Evolutionary conservation across 2,888 invertebrate genomes (phyloP).

Genomic region (Choreutis nemorana): DNA sequence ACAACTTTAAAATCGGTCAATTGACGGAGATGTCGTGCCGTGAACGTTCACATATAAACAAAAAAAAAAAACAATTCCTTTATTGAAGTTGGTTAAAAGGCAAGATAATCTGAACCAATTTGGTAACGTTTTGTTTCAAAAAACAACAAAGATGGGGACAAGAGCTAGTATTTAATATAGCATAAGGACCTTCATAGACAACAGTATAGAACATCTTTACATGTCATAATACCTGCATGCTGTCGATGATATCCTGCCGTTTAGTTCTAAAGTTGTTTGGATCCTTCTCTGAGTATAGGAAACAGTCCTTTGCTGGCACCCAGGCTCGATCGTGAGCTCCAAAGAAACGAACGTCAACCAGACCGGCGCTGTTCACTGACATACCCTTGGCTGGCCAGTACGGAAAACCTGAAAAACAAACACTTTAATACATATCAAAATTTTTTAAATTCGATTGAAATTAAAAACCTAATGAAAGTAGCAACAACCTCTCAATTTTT

Average conservation of each 20-base stretch:
- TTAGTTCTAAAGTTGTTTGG: conserved; percentile 71
- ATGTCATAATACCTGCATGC: conserved; percentile 46
- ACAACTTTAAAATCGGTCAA: too few relatives aligned
- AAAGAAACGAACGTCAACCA: conserved; percentile 93
- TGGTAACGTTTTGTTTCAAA: too few relatives aligned
- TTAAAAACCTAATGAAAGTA: background rate
- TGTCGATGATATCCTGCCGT: conserved; percentile 50
- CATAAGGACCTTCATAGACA: too few relatives aligned
- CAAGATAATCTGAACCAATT: too few relatives aligned
- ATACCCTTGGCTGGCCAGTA: conserved; percentile 97
- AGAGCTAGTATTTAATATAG: too few relatives aligned
- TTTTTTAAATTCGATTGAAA: too few relatives aligned
- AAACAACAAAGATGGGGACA: too few relatives aligned
- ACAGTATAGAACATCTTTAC: too few relatives aligned
- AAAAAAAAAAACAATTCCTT: too few relatives aligned
- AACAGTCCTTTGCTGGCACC: conserved; percentile 86
- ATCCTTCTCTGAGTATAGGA: conserved; percentile 79
- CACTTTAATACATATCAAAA: background rate
- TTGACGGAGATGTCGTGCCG: too few relatives aligned
- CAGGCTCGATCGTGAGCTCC: conserved; percentile 95
- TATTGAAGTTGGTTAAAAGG: too few relatives aligned
- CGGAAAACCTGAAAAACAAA: conserved; percentile 75
- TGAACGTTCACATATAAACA: too few relatives aligned
- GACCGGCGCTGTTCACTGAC: conserved; percentile 69
- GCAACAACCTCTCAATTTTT: background rate